Percentiles rank a stretch among this genome's conserved stretches.
Evolutionary conservation across 2,888 invertebrate genomes (phyloP).

Genomic region (Ophion costatus): DNA sequence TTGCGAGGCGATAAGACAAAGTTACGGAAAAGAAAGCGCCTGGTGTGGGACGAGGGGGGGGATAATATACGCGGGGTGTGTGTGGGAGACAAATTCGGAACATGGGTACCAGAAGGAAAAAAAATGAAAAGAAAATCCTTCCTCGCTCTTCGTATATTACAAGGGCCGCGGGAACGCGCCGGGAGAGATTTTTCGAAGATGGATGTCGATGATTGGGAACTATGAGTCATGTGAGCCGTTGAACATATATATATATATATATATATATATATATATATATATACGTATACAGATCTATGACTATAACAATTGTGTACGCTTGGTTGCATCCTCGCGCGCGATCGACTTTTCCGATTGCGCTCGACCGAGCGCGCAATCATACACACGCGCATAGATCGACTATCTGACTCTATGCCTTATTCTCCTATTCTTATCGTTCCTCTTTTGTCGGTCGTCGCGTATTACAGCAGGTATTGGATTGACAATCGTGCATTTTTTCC

Average conservation of each 20-base stretch:
- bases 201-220: constrained; percentile 67
- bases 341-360: constrained; percentile 62
- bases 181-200: constrained; percentile 62
- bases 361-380: constrained; percentile 24
- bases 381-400: constrained; percentile 5
- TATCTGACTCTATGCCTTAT: background rate
- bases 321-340: constrained; percentile 61
- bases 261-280: too few species aligned
- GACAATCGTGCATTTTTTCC: background rate
- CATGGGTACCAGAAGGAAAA: constrained; percentile 1
- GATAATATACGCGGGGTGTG: constrained; percentile 12
- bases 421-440: background rate
- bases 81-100: constrained; percentile 7
- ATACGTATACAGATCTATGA: background rate
- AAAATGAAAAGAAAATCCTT: background rate
- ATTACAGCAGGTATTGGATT: background rate
- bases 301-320: constrained; percentile 65
- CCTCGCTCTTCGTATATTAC: background rate
- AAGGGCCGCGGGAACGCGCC: background rate
- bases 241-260: background rate
- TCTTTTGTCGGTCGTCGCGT: background rate
- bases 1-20: constrained; percentile 22
- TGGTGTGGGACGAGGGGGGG: background rate
- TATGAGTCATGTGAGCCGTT: constrained; percentile 67
- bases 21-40: constrained; percentile 23